Conservation (phyloP, 2,888 invertebrate genomes). For the Hyalella azteca region DNA sequence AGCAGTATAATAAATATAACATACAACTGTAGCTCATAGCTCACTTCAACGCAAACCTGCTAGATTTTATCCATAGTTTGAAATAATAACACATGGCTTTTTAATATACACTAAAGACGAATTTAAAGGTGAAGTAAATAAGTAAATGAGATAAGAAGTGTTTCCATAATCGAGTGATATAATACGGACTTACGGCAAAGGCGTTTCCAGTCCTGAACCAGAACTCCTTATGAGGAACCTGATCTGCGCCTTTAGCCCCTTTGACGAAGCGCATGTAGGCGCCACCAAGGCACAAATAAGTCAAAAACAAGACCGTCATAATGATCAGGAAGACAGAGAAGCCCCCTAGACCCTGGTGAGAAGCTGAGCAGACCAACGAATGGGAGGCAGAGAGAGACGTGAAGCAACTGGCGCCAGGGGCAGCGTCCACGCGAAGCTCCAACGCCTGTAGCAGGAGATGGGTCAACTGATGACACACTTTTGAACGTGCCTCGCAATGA, state of each 20-base stretch:
- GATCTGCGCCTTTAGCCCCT: conserved; percentile 55
- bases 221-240: conserved; percentile 50
- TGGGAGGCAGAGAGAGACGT: conserved; percentile 42
- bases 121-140: too few species aligned
- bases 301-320: conserved; percentile 43
- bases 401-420: conserved; percentile 42
- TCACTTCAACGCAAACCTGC: too few species aligned
- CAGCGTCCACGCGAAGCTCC: neutral
- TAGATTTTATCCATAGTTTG: too few species aligned
- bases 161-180: neutral
- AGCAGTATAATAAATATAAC: too few species aligned
- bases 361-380: conserved; percentile 47
- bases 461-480: too few species aligned
- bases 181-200: conserved; percentile 42
- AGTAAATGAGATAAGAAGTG: too few species aligned
- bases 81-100: too few species aligned
- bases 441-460: too few species aligned
- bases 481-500: too few species aligned
- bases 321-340: conserved; percentile 47
- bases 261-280: conserved; percentile 48
- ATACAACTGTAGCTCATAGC: too few species aligned
- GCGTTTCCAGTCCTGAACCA: conserved; percentile 54
- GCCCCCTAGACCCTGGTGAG: conserved; percentile 48
- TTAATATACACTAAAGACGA: too few species aligned
- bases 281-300: conserved; percentile 50